Conservation (phyloP, 2,113 vertebrate species). For the Machaerirhynchus nigripectus region DNA sequence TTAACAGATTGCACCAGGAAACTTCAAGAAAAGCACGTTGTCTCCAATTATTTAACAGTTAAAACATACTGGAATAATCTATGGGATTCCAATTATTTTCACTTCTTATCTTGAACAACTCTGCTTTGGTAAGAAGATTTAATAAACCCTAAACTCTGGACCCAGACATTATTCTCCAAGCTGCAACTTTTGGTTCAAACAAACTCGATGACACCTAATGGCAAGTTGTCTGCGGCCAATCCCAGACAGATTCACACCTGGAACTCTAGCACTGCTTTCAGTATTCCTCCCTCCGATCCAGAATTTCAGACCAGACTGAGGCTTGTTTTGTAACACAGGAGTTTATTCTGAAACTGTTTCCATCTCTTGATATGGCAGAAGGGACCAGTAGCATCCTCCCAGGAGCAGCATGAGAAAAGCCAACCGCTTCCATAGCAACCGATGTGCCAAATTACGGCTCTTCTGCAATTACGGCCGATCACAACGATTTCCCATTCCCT, state of each 20-base stretch:
- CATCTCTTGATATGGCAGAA: neutral
- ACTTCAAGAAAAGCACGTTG: neutral
- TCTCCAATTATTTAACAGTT: neutral
- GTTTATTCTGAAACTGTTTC: neutral
- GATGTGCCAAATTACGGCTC: neutral
- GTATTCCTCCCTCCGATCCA: neutral
- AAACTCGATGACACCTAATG: fast-evolving
- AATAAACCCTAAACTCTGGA: neutral
- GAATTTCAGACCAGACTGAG: neutral
- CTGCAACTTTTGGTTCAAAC: neutral
- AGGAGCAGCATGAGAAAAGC: neutral
- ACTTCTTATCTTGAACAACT: neutral
- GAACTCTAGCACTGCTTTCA: neutral
- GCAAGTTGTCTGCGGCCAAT: neutral
- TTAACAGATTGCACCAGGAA: neutral
- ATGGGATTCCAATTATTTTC: fast-evolving
- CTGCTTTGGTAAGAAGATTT: neutral
- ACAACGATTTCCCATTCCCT: constrained; percentile 34
- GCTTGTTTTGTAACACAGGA: neutral
- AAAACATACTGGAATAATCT: neutral
- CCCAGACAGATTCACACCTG: neutral
- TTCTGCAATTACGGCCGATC: neutral
- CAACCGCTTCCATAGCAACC: constrained; percentile 6
- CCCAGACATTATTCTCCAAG: neutral
- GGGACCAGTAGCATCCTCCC: neutral